Evolutionary conservation across 2,797 vertebrate genomes (phyloP).

Genomic region (Phrynocephalus forsythii): DNA sequence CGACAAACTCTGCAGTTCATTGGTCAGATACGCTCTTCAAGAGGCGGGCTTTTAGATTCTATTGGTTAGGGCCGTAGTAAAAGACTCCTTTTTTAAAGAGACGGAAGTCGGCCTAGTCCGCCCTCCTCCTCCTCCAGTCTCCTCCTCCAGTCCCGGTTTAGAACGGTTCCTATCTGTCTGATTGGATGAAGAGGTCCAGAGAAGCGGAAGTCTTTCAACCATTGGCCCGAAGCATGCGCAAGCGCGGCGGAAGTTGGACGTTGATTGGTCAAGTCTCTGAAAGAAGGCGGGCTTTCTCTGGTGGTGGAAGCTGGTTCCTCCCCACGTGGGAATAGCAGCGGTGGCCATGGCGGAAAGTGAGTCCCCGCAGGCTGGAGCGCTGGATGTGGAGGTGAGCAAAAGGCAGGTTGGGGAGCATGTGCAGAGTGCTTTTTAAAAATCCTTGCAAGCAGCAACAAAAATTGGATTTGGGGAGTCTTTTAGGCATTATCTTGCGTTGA

Average conservation of each 20-base stretch:
- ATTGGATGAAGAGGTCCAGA: not conserved
- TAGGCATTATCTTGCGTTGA: too few relatives aligned
- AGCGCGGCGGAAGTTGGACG: not conserved
- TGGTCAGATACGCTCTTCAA: not conserved
- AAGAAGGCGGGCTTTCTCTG: not conserved
- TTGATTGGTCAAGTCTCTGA: not conserved
- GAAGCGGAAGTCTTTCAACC: not conserved
- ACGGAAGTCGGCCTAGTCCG: not conserved
- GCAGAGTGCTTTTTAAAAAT: not conserved
- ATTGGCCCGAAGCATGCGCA: not conserved
- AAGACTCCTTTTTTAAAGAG: not conserved
- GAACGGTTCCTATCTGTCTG: not conserved
- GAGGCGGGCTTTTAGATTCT: not conserved
- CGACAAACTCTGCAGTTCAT: not conserved
- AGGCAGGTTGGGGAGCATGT: not conserved
- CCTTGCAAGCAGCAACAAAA: too few relatives aligned
- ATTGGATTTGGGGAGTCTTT: not conserved
- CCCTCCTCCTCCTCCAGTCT: too few relatives aligned
- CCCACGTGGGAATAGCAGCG: not conserved
- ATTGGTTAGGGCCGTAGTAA: not conserved
- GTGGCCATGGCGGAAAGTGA: not conserved
- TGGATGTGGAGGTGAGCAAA: not conserved
- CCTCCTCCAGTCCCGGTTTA: not conserved
- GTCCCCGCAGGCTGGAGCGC: accelerated
- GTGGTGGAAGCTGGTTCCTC: not conserved